phyloP scores from a whole-genome alignment of 2,888 invertebrate species.

The Macaria notata region DNA sequence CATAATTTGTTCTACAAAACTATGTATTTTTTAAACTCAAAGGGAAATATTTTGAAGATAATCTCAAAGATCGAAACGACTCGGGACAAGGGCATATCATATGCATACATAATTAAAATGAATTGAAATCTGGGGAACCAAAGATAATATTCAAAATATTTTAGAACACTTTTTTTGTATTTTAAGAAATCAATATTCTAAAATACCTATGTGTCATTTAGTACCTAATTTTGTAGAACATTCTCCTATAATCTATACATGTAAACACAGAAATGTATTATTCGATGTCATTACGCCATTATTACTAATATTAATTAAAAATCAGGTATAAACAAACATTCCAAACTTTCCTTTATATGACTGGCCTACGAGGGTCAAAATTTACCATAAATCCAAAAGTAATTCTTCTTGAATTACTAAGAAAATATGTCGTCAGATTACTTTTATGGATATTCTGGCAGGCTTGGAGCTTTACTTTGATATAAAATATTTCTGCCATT shows the following conservation, averaged over 20 bases:
- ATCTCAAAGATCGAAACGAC: too few relatives aligned
- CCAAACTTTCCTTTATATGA: constrained; percentile 21
- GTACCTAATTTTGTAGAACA: constrained; percentile 17
- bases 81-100: too few relatives aligned
- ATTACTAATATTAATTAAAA: constrained; percentile 25
- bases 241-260: constrained; percentile 11
- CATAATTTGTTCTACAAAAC: constrained; percentile 5
- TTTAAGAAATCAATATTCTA: background rate
- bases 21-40: constrained; percentile 15
- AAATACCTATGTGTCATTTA: background rate
- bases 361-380: constrained; percentile 26
- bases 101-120: too few relatives aligned
- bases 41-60: too few relatives aligned
- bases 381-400: background rate
- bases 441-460: background rate
- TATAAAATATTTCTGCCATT: background rate
- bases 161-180: too few relatives aligned
- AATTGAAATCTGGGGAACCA: too few relatives aligned
- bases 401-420: background rate
- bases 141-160: too few relatives aligned
- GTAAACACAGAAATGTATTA: constrained; percentile 12
- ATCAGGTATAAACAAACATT: constrained; percentile 29
- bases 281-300: constrained; percentile 20
- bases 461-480: background rate
- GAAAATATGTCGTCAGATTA: background rate